Conservation (phyloP, 2,113 vertebrate genomes). For the Microtus richardsoni region DNA sequence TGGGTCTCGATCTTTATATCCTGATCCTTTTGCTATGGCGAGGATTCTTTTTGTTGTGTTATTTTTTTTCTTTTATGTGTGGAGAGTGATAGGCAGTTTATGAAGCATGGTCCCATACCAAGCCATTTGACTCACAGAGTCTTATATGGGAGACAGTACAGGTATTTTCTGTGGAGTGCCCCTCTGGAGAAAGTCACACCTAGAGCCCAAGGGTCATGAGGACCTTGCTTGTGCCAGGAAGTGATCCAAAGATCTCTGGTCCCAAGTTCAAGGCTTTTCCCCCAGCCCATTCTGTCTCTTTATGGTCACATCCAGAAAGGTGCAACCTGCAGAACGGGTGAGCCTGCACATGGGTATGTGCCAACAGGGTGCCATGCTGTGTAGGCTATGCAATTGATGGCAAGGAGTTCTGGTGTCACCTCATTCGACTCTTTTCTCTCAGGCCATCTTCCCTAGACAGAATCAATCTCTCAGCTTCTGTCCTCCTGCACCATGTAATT, state of each 20-base stretch:
- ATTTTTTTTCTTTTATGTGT: background rate
- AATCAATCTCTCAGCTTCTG: slow-evolving; percentile 13
- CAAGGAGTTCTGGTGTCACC: background rate
- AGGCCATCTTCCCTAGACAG: background rate
- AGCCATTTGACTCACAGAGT: background rate
- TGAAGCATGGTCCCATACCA: background rate
- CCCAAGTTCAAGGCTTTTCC: background rate
- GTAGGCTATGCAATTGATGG: rapidly evolving
- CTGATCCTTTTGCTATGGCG: background rate
- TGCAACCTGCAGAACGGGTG: rapidly evolving
- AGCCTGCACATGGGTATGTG: rapidly evolving
- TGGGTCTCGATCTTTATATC: background rate
- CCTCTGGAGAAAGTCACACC: background rate
- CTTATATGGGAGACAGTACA: background rate
- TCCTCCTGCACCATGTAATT: slow-evolving; percentile 56
- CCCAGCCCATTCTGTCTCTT: background rate
- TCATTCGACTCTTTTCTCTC: background rate
- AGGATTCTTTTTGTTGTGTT: background rate
- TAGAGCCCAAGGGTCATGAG: background rate
- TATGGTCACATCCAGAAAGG: background rate
- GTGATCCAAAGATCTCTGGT: background rate
- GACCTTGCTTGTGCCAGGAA: background rate
- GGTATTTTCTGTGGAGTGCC: rapidly evolving
- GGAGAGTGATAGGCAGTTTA: background rate
- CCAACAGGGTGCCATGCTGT: background rate